Conservation (phyloP, 2,113 vertebrate genomes). For the Pseudorasbora parva region DNA sequence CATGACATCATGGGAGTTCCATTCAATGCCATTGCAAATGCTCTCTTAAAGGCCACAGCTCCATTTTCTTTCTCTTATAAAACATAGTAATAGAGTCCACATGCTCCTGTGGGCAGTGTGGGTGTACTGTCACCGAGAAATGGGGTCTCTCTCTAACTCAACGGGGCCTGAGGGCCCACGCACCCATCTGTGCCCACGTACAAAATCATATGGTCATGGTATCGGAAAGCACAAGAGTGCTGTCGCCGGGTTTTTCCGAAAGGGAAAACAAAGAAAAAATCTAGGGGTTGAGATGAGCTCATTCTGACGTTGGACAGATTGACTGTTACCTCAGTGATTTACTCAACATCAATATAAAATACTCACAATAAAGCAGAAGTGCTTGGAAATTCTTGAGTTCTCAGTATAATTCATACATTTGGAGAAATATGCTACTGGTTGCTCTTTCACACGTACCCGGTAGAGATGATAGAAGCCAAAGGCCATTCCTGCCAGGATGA, state of each 20-base stretch:
- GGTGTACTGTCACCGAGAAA: constrained; percentile 72
- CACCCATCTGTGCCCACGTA: not conserved
- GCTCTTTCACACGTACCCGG: constrained; percentile 76
- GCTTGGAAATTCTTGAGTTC: constrained; percentile 8
- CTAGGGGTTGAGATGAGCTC: constrained; percentile 67
- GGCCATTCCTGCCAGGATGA: constrained; percentile 92
- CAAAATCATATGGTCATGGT: constrained; percentile 68
- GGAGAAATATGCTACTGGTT: not conserved
- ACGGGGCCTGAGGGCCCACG: constrained; percentile 14
- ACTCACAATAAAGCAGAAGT: constrained; percentile 56
- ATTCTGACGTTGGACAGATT: constrained; percentile 66
- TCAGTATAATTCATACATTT: not conserved
- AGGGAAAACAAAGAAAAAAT: constrained; percentile 54
- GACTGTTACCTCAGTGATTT: constrained; percentile 56
- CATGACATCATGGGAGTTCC: constrained; percentile 48
- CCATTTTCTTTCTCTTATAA: constrained; percentile 68
- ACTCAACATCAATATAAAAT: constrained; percentile 40
- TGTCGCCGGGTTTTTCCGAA: constrained; percentile 54
- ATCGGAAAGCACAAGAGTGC: constrained; percentile 61
- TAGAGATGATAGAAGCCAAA: constrained; percentile 97
- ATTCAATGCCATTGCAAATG: constrained; percentile 31
- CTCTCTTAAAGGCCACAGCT: constrained; percentile 49
- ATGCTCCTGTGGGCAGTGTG: constrained; percentile 71
- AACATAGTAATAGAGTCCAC: constrained; percentile 76
- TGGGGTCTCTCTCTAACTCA: constrained; percentile 63